phyloP scores from a whole-genome alignment of 2,113 vertebrate species.

The Ranitomeya variabilis region DNA sequence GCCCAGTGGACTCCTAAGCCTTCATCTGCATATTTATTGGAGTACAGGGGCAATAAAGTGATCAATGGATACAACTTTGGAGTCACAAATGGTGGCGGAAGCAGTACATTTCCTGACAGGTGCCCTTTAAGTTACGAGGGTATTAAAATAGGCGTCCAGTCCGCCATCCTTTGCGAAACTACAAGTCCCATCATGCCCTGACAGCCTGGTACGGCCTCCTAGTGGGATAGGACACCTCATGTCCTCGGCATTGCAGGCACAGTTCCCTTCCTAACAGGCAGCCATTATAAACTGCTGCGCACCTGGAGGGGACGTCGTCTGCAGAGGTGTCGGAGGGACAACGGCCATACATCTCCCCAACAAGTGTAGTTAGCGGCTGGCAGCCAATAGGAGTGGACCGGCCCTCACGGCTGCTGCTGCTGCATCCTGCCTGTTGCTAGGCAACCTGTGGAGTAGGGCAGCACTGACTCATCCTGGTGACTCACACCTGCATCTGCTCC shows the following conservation, averaged over 20 bases:
- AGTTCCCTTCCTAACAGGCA: background rate
- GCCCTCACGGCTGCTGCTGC: background rate
- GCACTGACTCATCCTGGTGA: constrained; percentile 41
- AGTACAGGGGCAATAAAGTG: no score
- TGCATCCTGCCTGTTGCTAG: constrained; percentile 43
- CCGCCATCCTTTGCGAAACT: no score
- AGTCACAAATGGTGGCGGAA: no score
- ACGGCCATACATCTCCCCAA: background rate
- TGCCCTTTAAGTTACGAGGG: no score
- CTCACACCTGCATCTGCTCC: constrained; percentile 35
- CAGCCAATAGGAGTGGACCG: constrained; percentile 16
- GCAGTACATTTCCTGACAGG: no score
- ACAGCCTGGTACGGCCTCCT: no score
- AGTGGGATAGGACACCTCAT: background rate
- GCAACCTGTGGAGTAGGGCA: constrained; percentile 23
- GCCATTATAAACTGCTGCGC: background rate
- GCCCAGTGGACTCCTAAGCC: no score
- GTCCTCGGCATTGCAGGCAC: background rate
- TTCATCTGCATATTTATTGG: no score
- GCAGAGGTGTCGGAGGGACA: background rate
- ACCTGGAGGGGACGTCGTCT: background rate
- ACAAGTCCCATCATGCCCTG: no score
- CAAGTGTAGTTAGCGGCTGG: no score
- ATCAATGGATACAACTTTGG: no score
- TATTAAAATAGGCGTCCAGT: no score